A percentile compares a stretch with the other conserved stretches of the same genome.
Conservation (phyloP, 2,888 invertebrate species). For the Megastigmus dorsalis region DNA sequence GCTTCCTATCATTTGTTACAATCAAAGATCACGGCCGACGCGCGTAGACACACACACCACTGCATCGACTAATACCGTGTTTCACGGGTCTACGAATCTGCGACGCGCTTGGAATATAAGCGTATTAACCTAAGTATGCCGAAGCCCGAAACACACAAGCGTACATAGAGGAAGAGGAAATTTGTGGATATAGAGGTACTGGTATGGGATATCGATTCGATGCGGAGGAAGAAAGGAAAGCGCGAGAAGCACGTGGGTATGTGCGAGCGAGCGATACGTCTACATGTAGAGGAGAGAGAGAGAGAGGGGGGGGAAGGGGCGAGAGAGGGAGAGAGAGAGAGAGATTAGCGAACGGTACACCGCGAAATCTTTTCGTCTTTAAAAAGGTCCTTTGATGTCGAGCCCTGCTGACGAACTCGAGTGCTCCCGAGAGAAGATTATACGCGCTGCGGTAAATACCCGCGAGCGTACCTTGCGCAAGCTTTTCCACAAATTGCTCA, state of each 20-base stretch:
- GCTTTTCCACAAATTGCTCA: conserved; percentile 23
- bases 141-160: conserved; percentile 12
- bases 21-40: conserved; percentile 35
- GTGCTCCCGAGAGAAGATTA: conserved; percentile 24
- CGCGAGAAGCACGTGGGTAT: not conserved
- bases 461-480: not conserved
- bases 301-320: too few species aligned
- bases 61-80: conserved; percentile 66
- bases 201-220: not conserved
- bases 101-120: conserved; percentile 62
- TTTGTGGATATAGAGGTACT: too few species aligned
- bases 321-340: too few species aligned
- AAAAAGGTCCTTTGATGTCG: conserved; percentile 35
- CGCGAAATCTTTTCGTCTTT: conserved; percentile 15
- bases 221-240: not conserved
- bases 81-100: conserved; percentile 67
- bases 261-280: not conserved
- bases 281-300: not conserved
- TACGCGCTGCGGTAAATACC: not conserved
- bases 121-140: conserved; percentile 67
- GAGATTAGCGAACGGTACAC: too few species aligned
- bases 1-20: conserved; percentile 70
- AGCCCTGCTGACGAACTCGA: not conserved
- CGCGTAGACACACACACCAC: not conserved
- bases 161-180: not conserved